Percentiles rank a stretch among this genome's conserved stretches.
Evolutionary conservation across 2,888 invertebrate genomes (phyloP).

Genomic region (Drosophila nr. fundita): DNA sequence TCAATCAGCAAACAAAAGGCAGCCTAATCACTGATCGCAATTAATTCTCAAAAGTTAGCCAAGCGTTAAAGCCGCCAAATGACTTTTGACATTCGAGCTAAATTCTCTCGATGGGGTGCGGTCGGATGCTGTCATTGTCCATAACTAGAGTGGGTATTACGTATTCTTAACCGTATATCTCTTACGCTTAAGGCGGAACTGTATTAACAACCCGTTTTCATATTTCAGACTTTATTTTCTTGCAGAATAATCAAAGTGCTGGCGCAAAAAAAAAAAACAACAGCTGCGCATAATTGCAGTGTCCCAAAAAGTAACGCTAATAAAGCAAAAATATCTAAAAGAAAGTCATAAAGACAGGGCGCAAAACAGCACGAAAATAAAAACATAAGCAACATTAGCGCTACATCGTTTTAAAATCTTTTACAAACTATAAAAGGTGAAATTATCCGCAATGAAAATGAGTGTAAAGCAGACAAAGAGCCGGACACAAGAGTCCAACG

Average conservation of each 20-base stretch:
- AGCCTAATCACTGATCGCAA: conserved; percentile 51
- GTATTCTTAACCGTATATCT: background rate
- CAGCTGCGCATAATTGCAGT: conserved; percentile 50
- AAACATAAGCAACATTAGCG: conserved; percentile 66
- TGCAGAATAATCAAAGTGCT: conserved; percentile 8
- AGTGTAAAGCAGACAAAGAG: conserved; percentile 48
- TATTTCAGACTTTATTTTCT: background rate
- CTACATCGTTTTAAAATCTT: conserved; percentile 67
- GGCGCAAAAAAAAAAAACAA: conserved; percentile 1
- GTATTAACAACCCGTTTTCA: background rate
- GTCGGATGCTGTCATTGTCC: conserved; percentile 37
- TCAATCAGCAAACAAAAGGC: conserved; percentile 38
- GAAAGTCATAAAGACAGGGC: conserved; percentile 64
- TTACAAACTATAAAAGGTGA: conserved; percentile 68
- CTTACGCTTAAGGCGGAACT: background rate
- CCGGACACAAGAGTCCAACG: conserved; percentile 60
- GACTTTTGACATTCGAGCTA: conserved; percentile 46
- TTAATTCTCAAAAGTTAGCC: conserved; percentile 41
- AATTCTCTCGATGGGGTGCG: conserved; percentile 43
- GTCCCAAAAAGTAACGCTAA: conserved; percentile 64
- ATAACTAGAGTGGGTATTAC: conserved; percentile 3
- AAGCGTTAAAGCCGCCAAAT: conserved; percentile 55
- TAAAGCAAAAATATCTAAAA: conserved; percentile 64
- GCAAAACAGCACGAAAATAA: conserved; percentile 30
- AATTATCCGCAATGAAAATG: conserved; percentile 67